phyloP scores from a whole-genome alignment of 1,140 invertebrate genomes.

The Meloidogyne floridensis region DNA sequence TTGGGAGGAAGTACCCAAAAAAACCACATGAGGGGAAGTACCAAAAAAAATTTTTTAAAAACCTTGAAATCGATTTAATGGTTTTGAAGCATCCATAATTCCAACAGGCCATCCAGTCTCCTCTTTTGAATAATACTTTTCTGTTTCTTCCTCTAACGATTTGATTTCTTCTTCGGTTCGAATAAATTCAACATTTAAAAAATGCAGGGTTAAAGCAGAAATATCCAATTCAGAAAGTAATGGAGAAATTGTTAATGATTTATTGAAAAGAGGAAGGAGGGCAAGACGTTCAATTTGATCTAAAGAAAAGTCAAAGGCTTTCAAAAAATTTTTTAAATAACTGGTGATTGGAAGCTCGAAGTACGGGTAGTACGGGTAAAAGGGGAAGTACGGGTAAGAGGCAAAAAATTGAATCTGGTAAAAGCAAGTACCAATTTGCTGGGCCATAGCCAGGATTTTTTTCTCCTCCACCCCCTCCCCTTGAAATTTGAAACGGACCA shows the following conservation, averaged over 20 bases:
- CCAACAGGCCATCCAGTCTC: slow-evolving; percentile 26
- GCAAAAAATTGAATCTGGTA: no score
- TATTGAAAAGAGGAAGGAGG: slow-evolving; percentile 46
- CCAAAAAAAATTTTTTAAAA: not conserved
- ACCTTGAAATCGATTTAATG: slow-evolving; percentile 62
- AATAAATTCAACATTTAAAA: slow-evolving; percentile 56
- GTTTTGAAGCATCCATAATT: not conserved
- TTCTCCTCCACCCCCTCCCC: no score
- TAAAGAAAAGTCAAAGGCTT: not conserved
- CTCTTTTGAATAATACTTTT: slow-evolving; percentile 33
- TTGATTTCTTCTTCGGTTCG: slow-evolving; percentile 50
- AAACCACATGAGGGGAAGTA: not conserved
- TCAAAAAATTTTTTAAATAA: no score
- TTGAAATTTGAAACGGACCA: no score
- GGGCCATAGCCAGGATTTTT: no score
- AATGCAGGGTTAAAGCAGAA: slow-evolving; percentile 57
- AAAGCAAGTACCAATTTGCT: no score
- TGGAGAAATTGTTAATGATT: slow-evolving; percentile 56
- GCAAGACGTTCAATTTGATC: slow-evolving; percentile 23
- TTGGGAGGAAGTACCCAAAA: no score
- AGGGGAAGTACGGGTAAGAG: no score
- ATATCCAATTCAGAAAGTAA: slow-evolving; percentile 61
- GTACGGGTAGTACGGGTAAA: no score
- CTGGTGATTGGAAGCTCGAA: no score
- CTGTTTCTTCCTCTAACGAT: slow-evolving; percentile 26